Percentiles rank a stretch among this genome's conserved stretches.
These are phyloP conservation scores for Hippocampus guttulatus DNA, from an alignment of 2,113 vertebrate genomes.

Conservation along the genomic window DNA sequence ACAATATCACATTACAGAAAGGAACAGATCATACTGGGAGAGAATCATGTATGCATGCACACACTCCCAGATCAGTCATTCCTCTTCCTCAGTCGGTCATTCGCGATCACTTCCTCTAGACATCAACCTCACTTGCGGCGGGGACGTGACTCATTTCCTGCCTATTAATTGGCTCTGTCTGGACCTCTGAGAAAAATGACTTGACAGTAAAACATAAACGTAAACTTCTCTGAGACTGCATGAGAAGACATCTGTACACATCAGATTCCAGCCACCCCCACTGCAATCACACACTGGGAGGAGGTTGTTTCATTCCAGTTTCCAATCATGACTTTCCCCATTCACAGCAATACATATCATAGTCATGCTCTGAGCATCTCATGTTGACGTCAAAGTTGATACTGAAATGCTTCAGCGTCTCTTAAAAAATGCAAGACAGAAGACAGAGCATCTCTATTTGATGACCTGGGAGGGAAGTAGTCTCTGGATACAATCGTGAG, in stretches of 20 bases:
- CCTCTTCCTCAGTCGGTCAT: conserved; percentile 40
- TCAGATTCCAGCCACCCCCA: not conserved
- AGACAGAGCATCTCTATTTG: not conserved
- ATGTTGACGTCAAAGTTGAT: conserved; percentile 4
- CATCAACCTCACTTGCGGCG: conserved; percentile 39
- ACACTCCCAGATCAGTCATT: conserved; percentile 26
- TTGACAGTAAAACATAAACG: conserved; percentile 9
- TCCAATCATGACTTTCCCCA: not conserved
- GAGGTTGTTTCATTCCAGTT: not conserved
- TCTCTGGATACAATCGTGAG: conserved; percentile 9
- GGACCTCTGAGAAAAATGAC: conserved; percentile 13
- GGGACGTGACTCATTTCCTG: conserved; percentile 59
- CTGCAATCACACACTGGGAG: not conserved
- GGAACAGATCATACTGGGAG: conserved; percentile 16
- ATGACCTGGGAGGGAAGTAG: conserved; percentile 1
- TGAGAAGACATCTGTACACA: not conserved
- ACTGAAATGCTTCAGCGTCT: not conserved
- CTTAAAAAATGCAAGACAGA: conserved; percentile 2
- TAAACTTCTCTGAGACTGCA: conserved; percentile 4
- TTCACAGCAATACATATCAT: not conserved
- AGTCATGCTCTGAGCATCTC: not conserved
- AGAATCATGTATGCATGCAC: conserved; percentile 17
- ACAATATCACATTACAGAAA: conserved; percentile 10
- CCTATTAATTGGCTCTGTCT: conserved; percentile 49
- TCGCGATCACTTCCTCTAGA: conserved; percentile 55